Base-by-base conservation (phyloP, 1,140 invertebrate genomes). In the Frieseomelitta varia region DNA sequence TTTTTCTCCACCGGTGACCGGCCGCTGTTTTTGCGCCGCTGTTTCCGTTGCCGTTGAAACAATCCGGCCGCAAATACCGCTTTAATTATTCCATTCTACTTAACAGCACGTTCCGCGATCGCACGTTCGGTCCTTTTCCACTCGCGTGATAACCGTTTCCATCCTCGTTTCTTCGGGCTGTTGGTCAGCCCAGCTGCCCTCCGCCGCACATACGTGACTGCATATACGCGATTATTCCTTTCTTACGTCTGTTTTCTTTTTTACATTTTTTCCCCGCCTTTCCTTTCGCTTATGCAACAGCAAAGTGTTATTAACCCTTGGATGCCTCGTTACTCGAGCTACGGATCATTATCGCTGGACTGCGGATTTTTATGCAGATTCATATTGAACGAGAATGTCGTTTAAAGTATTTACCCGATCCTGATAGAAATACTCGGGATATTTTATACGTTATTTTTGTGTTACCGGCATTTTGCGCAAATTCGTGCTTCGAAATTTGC, bases 81-180 rank as follows among this genome's bases (percentile, higher is more conserved):
- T 84, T 84, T 85, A 85, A 85, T 85, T 85, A 85, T 85, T 85
- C 84, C 84, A 85, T 82, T 85, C 84, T 85, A 85, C 79, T 85
- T 85, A 85, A 85, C 80, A 72, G 39, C 24, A 30, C 73, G 67
- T 63, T 72, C 84, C 67, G 58, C 84, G 73, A 76, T 82, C 80
- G 67, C 39, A 10, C 72, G 30, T 84, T 84, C 84, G 55, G 24
- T 77, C 56, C 73, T 55, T 72, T 82, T 71, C 80, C 80, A 73
- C 24, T 85, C 30, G 79, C 71, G 79, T 68, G 83, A 85, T 81
- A 47, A 58, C 78, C 71, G 15, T 61, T 30, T 82, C 65, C 72
- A 71, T 82, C 73, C 84, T 72, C 65, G 11, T 85, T 82, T 82
- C 71, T 76, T 58, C 56, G n/a, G 47, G 51, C 24, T 4, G 61